Percentiles rank a stretch among this genome's conserved stretches.
phyloP scores from a whole-genome alignment of 2,797 vertebrate genomes.

The Cygnus olor region DNA sequence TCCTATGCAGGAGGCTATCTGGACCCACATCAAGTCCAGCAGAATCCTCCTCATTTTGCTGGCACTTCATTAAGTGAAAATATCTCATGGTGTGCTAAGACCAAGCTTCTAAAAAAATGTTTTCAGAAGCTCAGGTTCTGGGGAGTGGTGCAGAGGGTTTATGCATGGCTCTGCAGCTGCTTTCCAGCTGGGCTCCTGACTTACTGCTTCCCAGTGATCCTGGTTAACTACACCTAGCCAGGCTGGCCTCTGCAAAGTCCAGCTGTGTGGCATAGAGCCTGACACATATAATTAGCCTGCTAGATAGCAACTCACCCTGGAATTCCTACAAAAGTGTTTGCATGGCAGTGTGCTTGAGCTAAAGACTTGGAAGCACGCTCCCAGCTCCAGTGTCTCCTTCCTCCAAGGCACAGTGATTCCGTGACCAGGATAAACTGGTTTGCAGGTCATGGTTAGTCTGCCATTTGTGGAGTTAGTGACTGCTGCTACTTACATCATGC shows the following conservation, averaged over 20 bases:
- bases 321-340: neutral
- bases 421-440: neutral
- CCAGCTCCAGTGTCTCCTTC: neutral
- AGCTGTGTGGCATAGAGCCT: neutral
- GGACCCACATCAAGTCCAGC: neutral
- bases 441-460: neutral
- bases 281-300: neutral
- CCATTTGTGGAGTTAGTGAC: neutral
- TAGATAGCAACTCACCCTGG: neutral
- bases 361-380: neutral
- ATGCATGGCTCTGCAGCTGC: neutral
- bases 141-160: neutral
- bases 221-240: neutral
- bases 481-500: accelerated
- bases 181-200: neutral
- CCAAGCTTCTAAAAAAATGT: neutral
- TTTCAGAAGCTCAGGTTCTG: neutral
- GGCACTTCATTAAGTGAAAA: neutral
- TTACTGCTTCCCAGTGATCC: neutral
- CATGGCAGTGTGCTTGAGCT: neutral
- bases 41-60: neutral
- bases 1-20: neutral
- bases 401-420: neutral
- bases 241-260: neutral
- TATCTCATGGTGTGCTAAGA: neutral